These are phyloP conservation scores for Thera britannica DNA, from an alignment of 2,888 invertebrate species.

Conservation along the genomic window DNA sequence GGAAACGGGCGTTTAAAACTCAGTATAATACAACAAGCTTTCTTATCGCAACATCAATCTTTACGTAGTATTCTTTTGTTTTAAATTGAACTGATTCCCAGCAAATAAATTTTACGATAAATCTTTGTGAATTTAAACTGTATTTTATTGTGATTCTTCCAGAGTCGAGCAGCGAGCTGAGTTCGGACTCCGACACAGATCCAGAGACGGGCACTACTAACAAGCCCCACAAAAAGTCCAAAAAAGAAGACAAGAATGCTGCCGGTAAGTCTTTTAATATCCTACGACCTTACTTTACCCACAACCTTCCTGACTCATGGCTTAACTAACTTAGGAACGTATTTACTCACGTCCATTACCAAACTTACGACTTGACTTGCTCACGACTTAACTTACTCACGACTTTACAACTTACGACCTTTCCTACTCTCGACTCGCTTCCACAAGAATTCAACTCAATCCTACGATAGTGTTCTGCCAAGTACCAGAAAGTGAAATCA, in stretches of 20 bases:
- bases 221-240: constrained; percentile 71
- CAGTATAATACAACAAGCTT: too few relatives aligned
- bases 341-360: background rate
- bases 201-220: constrained; percentile 77
- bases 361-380: too few relatives aligned
- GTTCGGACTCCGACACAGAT: constrained; percentile 90
- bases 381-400: background rate
- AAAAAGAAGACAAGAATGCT: constrained; percentile 51
- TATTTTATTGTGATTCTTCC: constrained; percentile 21
- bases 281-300: background rate
- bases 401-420: background rate
- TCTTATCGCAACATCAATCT: too few relatives aligned
- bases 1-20: too few relatives aligned
- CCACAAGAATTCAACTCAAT: too few relatives aligned
- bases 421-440: too few relatives aligned
- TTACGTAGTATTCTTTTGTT: too few relatives aligned
- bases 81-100: too few relatives aligned
- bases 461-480: too few relatives aligned
- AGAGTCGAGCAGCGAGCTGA: constrained; percentile 89
- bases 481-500: too few relatives aligned
- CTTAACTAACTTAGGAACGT: background rate
- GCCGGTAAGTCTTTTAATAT: constrained; percentile 30
- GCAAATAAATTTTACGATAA: too few relatives aligned
- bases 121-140: background rate
- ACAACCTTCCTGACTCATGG: background rate